Conservation (phyloP, 2,888 invertebrate genomes). For the Thecocarcelia acutangulata region DNA sequence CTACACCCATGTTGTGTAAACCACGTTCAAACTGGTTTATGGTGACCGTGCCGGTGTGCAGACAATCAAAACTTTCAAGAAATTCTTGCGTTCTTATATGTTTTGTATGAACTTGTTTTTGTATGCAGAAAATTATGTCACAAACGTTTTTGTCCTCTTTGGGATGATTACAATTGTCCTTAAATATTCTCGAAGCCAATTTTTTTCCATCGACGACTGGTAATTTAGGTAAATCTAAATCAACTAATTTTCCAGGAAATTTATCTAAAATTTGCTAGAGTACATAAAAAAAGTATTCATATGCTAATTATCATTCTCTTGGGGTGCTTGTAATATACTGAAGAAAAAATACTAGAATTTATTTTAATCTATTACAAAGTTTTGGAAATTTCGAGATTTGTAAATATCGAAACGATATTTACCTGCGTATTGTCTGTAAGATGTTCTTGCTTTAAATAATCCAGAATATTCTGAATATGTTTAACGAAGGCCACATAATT, state of each 20-base stretch:
- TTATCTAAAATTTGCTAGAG: conserved; percentile 82
- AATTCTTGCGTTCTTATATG: conserved; percentile 86
- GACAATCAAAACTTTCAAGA: conserved; percentile 87
- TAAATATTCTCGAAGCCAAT: conserved; percentile 65
- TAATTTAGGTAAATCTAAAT: conserved; percentile 86
- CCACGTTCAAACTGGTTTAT: conserved; percentile 88
- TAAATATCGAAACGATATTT: neutral
- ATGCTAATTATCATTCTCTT: too few species aligned
- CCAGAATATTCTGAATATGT: conserved; percentile 85
- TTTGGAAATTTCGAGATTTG: too few species aligned
- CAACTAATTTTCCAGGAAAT: conserved; percentile 86
- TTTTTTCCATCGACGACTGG: conserved; percentile 77
- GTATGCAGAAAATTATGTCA: conserved; percentile 82
- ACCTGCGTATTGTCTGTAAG: conserved; percentile 80
- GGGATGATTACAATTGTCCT: conserved; percentile 72
- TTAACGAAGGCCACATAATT: conserved; percentile 90
- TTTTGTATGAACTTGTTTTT: conserved; percentile 85
- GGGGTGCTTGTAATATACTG: too few species aligned
- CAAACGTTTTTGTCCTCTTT: conserved; percentile 74
- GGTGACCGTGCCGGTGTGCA: conserved; percentile 86
- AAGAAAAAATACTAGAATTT: too few species aligned
- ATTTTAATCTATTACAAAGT: too few species aligned
- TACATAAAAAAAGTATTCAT: too few species aligned
- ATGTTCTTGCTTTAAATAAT: conserved; percentile 83
- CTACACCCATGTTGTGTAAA: conserved; percentile 86